A percentile compares a stretch with the other conserved stretches of the same genome.
phyloP scores from a whole-genome alignment of 2,797 vertebrate genomes.

The Fistularia commersonii region DNA sequence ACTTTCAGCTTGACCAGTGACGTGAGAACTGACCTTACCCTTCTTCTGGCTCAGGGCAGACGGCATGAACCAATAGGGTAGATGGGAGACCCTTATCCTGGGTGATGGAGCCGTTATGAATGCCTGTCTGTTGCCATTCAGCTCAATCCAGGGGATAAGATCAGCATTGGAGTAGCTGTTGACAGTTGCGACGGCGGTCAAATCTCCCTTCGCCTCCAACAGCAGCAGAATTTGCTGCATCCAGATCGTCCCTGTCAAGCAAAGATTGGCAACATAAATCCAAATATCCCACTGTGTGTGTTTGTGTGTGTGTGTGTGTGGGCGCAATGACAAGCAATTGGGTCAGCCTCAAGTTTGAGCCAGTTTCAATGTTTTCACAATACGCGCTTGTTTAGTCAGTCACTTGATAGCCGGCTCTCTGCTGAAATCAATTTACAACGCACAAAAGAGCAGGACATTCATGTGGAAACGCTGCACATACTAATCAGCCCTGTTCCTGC shows the following conservation, averaged over 20 bases:
- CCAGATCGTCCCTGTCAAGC: constrained; percentile 65
- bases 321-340: constrained; percentile 5
- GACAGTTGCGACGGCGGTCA: constrained; percentile 12
- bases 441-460: constrained; percentile 9
- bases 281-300: not conserved
- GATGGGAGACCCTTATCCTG: constrained; percentile 51
- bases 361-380: constrained; percentile 7
- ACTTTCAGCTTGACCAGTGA: no score
- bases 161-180: constrained; percentile 11
- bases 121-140: constrained; percentile 15
- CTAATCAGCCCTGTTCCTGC: constrained; percentile 14
- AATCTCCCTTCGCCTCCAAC: constrained; percentile 54
- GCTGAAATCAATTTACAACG: constrained; percentile 12
- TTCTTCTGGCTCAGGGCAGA: constrained; percentile 43
- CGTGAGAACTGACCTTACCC: constrained; percentile 57
- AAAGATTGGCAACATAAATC: constrained; percentile 2
- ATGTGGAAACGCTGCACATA: constrained; percentile 19
- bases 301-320: no score
- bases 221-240: constrained; percentile 69
- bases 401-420: constrained; percentile 7
- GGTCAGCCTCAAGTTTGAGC: constrained; percentile 3
- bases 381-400: constrained; percentile 4
- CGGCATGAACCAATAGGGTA: constrained; percentile 54
- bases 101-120: constrained; percentile 44
- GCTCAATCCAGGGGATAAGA: constrained; percentile 59